Evolutionary conservation across 1,140 invertebrate genomes (phyloP), one percentile per base, ranked within the genome.

Genomic region (Metaphire vulgaris): DNA sequence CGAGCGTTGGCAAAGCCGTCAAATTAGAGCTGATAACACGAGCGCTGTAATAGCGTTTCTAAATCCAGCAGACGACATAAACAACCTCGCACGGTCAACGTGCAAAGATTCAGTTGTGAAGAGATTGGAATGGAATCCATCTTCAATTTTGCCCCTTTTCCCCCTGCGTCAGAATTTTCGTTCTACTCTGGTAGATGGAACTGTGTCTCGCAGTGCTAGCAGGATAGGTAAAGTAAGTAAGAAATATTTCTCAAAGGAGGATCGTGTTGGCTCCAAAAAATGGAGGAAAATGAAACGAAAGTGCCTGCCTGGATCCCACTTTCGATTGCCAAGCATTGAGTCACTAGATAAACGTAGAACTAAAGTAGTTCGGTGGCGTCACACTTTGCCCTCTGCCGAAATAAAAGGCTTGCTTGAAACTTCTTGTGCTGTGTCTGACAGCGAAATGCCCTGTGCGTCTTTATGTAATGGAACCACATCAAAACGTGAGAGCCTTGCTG

Each of bases 1-100:
- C 1, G 91, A 92, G 78, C 85, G 83, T 74, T 89, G 89, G 85
- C 81, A 82, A 65, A 81, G 83, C 28, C 93, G 93, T 90, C 90
- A 92, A 81, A 90, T 96, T 88, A 89, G 94, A 41, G 95, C 96
- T 15, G 96, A 98, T 86, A 98, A 98, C 85, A 97, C 94, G 1
- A 96, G 93, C 74, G 95, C 95, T 67, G 92, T 98, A 2, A 96
- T 95, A 41, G 88, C 97, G 29, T 92, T 97, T 89, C 88, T 98
- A 71, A 94, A 97, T 86, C 94, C 94, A 75, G 92, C 93, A 2
- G 93, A 12, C 41, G 41, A 56, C 21, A 12, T 12, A 6, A 56
- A 56, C 41, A 56, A 56, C 41, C 41, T 56, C 6, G 41, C 21
- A 21, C 41, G 6, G 6, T 12, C 6, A 6, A 56, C 6, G 6